Evolutionary conservation across 2,888 invertebrate genomes (phyloP), one percentile per base, ranked within the genome.

Genomic region (Agriopis marginaria): DNA sequence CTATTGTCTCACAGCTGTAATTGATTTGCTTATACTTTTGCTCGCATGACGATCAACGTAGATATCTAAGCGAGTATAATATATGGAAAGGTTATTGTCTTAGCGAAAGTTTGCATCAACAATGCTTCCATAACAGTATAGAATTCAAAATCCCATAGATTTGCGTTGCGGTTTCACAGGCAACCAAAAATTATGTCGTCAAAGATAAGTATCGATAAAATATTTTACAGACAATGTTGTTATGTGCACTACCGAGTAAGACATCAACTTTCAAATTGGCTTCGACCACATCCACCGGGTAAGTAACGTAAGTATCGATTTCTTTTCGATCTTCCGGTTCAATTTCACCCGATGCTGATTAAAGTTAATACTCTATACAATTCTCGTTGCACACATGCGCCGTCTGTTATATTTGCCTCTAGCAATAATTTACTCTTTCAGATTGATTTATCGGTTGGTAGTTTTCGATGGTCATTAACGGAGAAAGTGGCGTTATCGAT

Each of bases 301-400:
- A 66, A 70, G 70, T 70, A 75, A 77, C 71, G 71, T 79, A 72
- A 64, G 75, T 80, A 84, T 85, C 83, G 87, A 89, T 89, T 89
- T 91, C 87, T 87, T 88, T 86, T 84, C 84, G 82, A 87, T 87
- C 85, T 86, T 89, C 89, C 90, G 89, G 87, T 88, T 86, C 81
- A 86, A 82, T 90, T 90, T 90, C 89, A 83, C 87, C 84, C 73
- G 66, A 70, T 75, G 77, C 77, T 82, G 80, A 86, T 87, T 83
- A 82, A 82, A 83, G 76, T 80, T 79, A 83, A 83, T 86, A 70
- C 82, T 63, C 65, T 77, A 77, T 80, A 77, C 82, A 76, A 76
- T 71, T 83, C 82, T 82, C 75, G 79, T 80, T 75, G 71, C 77
- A 74, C 75, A 74, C 72, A 75, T 72, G 68, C 65, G 65, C 70